These are phyloP conservation scores for Plecotus auritus DNA, from an alignment of 2,113 vertebrate genomes.

Conservation along the genomic window DNA sequence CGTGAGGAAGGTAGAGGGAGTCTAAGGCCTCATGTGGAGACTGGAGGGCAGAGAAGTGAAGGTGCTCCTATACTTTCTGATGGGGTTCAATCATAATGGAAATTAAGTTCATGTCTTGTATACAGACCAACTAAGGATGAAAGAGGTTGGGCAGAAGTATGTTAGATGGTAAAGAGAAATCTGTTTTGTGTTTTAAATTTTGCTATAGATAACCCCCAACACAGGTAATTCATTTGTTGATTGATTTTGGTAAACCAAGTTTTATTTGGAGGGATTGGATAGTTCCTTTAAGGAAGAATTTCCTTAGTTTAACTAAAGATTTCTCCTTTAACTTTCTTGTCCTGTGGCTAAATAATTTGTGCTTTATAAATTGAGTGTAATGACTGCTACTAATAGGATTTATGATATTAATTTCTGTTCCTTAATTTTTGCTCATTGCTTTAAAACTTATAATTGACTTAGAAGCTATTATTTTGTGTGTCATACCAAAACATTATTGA, in stretches of 20 bases:
- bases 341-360: neutral
- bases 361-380: neutral
- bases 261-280: neutral
- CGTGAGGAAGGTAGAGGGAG: neutral
- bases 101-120: neutral
- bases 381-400: neutral
- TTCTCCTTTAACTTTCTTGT: neutral
- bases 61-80: neutral
- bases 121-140: neutral
- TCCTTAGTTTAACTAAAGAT: neutral
- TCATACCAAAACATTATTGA: neutral
- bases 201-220: too few species aligned
- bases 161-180: too few species aligned
- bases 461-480: neutral
- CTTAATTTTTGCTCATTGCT: neutral
- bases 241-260: neutral
- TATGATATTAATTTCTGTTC: neutral
- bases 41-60: neutral
- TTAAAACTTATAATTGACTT: neutral
- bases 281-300: neutral
- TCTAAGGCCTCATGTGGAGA: neutral
- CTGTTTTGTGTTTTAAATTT: neutral
- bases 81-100: neutral
- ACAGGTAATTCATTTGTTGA: neutral
- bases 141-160: neutral